Percentiles rank a stretch among this genome's conserved stretches.
Evolutionary conservation across 1,140 invertebrate genomes (phyloP).

Genomic region (Drosophila murphyi): DNA sequence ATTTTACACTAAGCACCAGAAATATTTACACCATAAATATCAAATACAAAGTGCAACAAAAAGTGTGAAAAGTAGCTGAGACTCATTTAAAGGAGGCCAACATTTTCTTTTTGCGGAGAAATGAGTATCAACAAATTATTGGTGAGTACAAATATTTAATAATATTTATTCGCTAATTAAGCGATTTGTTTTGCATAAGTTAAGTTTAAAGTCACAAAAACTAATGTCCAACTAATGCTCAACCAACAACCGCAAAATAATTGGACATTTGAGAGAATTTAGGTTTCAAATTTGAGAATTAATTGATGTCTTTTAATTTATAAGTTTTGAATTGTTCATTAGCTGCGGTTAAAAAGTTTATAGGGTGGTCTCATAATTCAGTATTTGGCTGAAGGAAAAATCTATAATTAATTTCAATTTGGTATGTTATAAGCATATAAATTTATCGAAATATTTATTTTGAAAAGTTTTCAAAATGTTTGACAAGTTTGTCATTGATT

Average conservation of each 20-base stretch:
- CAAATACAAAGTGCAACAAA: slow-evolving; percentile 44
- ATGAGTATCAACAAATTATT: slow-evolving; percentile 78
- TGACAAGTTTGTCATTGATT: too few species aligned
- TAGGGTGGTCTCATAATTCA: slow-evolving; percentile 8
- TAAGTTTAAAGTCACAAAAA: slow-evolving; percentile 25
- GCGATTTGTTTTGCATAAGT: slow-evolving; percentile 18
- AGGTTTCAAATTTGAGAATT: slow-evolving; percentile 35
- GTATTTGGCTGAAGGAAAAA: background rate
- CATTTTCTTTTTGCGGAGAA: slow-evolving; percentile 76
- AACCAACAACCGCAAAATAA: slow-evolving; percentile 33
- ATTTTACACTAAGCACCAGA: slow-evolving; percentile 54
- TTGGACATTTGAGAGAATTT: slow-evolving; percentile 24
- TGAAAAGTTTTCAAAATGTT: too few species aligned
- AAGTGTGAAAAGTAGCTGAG: slow-evolving; percentile 51
- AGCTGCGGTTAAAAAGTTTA: slow-evolving; percentile 21
- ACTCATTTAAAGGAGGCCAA: slow-evolving; percentile 39
- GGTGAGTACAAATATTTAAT: slow-evolving; percentile 57
- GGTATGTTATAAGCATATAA: too few species aligned
- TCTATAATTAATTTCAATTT: background rate
- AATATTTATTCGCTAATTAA: slow-evolving; percentile 11
- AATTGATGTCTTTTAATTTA: slow-evolving; percentile 53
- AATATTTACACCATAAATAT: slow-evolving; percentile 51
- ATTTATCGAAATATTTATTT: too few species aligned
- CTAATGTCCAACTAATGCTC: too few species aligned
- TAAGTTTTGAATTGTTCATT: slow-evolving; percentile 22